Evolutionary conservation across 2,888 invertebrate species (phyloP), one percentile per base, ranked within the genome.

Genomic region (Antheraea yamamai): DNA sequence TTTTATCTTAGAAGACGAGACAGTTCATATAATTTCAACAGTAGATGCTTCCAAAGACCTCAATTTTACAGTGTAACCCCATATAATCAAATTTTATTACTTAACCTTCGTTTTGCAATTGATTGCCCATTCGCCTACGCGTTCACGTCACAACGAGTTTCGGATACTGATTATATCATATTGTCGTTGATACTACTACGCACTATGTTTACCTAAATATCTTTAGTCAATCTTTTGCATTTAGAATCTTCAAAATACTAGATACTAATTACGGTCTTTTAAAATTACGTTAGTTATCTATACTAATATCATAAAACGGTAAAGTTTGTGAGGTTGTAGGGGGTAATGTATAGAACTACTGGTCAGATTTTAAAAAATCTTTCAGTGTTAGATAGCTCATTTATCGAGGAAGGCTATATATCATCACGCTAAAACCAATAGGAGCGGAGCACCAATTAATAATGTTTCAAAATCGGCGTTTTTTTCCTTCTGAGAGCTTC

Each of bases 71-170:
- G 52, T 18, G 52, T 30, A 66, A 61, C 47, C n/a, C 18, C 26
- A 73, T 61, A 10, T 66, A 64, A 66, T 51, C 58, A 64, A 75
- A 64, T 51, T 70, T 73, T 75, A 75, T 75, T 71, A 51, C 61
- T 55, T 64, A 64, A 76, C 70, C 74, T 73, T 23, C 30, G 70
- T 68, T 72, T 73, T 72, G 73, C 72, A 74, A 73, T 71, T 75
- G 75, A 74, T 78, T 76, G 51, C 18, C 52, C 47, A 77, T 73
- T 73, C 47, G 68, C 73, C 58, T 58, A 26, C 26, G n/a, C 70
- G 58, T 30, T 73, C 20, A 75, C 52, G 58, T 75, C 70, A 73
- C 61, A 70, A 52, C 47, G 61, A 26, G n/a, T 51, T 73, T 75
- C 18, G 70, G 39, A 39, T 70, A 39, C 39, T 39, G 39, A n/a